phyloP scores from a whole-genome alignment of 2,888 invertebrate genomes.

The Allophyes oxyacanthae region DNA sequence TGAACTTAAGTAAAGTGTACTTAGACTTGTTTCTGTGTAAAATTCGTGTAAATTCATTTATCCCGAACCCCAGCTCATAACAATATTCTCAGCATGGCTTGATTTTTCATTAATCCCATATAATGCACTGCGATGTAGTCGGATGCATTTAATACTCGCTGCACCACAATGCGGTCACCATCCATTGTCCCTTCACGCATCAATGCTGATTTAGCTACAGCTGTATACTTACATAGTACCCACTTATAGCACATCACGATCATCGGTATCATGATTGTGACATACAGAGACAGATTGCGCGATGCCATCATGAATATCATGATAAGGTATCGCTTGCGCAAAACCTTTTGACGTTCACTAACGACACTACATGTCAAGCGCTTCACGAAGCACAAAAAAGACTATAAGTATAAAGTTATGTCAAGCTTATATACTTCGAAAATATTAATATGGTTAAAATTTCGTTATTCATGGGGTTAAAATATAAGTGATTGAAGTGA shows the following conservation, averaged over 20 bases:
- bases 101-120: neutral
- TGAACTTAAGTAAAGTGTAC: too few species aligned
- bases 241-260: neutral
- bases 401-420: too few species aligned
- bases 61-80: too few species aligned
- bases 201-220: conserved; percentile 18
- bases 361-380: neutral
- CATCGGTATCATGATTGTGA: conserved; percentile 3
- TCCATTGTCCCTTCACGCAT: conserved; percentile 35
- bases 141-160: conserved; percentile 24
- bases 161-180: conserved; percentile 25
- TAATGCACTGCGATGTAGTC: conserved; percentile 26
- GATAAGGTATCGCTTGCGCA: neutral
- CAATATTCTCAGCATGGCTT: too few species aligned
- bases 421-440: too few species aligned
- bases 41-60: too few species aligned
- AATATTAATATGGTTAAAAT: too few species aligned
- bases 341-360: neutral
- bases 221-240: neutral
- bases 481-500: too few species aligned
- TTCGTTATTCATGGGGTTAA: too few species aligned
- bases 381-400: too few species aligned
- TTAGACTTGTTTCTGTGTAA: too few species aligned
- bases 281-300: neutral
- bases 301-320: neutral